These are phyloP conservation scores for Drosophila micromelanica DNA, from an alignment of 1,140 invertebrate species.

Conservation along the genomic window DNA sequence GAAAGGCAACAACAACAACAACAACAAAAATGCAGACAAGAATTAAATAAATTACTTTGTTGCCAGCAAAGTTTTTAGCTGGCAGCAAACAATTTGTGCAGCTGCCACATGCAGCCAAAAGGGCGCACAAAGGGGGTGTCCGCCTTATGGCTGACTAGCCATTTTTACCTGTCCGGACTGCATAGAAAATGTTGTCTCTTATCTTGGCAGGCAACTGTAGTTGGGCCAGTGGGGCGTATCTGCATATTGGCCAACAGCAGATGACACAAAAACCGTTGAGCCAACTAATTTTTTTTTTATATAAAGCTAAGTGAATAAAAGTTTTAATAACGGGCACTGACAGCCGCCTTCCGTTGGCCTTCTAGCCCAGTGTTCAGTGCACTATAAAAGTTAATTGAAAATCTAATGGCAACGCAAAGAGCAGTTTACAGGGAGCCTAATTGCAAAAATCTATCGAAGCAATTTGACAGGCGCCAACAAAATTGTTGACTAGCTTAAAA, in stretches of 20 bases:
- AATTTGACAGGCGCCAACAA: conserved; percentile 8
- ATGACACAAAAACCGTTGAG: conserved; percentile 59
- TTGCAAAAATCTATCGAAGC: conserved; percentile 38
- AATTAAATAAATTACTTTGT: conserved; percentile 82
- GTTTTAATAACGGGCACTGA: conserved; percentile 71
- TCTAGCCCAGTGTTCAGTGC: conserved; percentile 30
- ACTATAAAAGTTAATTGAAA: conserved; percentile 72
- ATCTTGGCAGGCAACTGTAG: conserved; percentile 34
- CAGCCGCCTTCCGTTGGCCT: conserved; percentile 26
- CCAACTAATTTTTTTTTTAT: conserved; percentile 59
- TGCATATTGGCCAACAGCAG: conserved; percentile 36
- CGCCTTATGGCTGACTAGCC: conserved; percentile 44
- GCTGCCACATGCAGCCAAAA: conserved; percentile 53
- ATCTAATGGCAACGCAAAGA: conserved; percentile 44
- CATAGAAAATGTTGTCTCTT: conserved; percentile 53
- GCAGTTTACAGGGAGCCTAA: conserved; percentile 34
- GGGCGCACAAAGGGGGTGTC: neutral
- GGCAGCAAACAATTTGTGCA: conserved; percentile 76
- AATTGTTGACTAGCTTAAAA: neutral
- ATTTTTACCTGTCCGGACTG: conserved; percentile 42
- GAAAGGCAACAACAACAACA: conserved; percentile 33
- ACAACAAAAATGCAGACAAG: conserved; percentile 22
- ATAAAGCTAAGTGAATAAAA: conserved; percentile 71
- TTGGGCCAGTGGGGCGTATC: conserved; percentile 3
- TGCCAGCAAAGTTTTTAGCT: conserved; percentile 68